Base-by-base conservation (phyloP, 2,113 vertebrate species). In the Delphinus delphis region DNA sequence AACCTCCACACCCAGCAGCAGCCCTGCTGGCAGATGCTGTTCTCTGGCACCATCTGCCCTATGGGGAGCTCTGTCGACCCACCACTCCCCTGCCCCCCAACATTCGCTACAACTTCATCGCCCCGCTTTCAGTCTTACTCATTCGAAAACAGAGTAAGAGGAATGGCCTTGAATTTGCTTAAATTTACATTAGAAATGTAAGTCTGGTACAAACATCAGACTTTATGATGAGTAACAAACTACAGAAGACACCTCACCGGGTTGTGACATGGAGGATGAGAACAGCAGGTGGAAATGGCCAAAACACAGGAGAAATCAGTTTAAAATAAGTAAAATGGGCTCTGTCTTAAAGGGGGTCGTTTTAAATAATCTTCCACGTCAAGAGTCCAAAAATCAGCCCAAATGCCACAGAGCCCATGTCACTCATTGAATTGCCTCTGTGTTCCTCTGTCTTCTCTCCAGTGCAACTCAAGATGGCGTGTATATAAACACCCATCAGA, bases 1-100 rank as follows among this genome's bases (percentile, higher is more conserved):
- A 21, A 28, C 5, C 8, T 23, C 18, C 2, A 0, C 4, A 8
- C 41, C 13, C 33, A 38, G 50, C 0, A 1, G 15, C 9, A 23
- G n/a, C 14, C 23, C 36, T 94, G 73, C 21, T 10, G 17, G 50
- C 41, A 5, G 23, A 74, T 3, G 47, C 28, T 82, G 8, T 44
- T 23, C 26, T 50, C 38, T 26, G 3, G 10, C 5, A 33, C n/a
- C 81, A n/a, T 15, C n/a, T 2, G 2, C 13, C 26, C 60, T 25
- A 7, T 1, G 21, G 26, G 25, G 10, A 38, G 17, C 21, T 3
- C 68, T 53, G 28, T 50, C 13, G 9, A 2, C 4, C 1, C 1
- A 6, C 60, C 60, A 18, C 4, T 13, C 63, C 8, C 25, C n/a
- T 23, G 17, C 14, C 80, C 53, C 31, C 25, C 33, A 11, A 8